Evolutionary conservation across 2,113 vertebrate species (phyloP), one percentile per base, ranked within the genome.

Genomic region (Nothocercus julius): DNA sequence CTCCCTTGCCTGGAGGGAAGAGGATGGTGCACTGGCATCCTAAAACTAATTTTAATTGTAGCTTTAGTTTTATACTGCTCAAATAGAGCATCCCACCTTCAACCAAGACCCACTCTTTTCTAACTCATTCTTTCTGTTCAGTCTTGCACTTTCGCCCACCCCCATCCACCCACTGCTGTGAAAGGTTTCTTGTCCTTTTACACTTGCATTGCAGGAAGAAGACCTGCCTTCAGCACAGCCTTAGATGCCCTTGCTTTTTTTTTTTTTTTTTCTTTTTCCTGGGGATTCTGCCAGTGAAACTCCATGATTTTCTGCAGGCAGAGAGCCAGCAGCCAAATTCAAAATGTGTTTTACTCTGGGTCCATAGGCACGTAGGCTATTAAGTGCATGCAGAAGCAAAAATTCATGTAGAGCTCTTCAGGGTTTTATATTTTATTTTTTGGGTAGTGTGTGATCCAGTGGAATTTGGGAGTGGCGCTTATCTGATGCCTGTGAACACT

Each of bases 251-350:
- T n/a, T n/a, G n/a, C n/a, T n/a, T 27, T 14, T 32, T 22, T 11
- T 49, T 22, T 49, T 49, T 49, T 82, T 42, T 76, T 17, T 10
- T 64, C 66, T 94, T 53, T 27, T 14, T 32, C 53, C 27, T 54
- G 27, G 94, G 92, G 49, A 51, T 80, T 91, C 70, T 92, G 91
- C 87, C 96, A 95, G 2, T 76, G 74, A 82, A 95, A 85, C 34
- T 95, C 84, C 62, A 62, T 87, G 24, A 87, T 91, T n/a, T 90
- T 68, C 51, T 87, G 6, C 74, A 96, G 91, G 36, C 77, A 73
- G 58, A 45, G 94, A 89, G 94, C 94, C 36, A 89, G 84, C 80
- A 85, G 91, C 87, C 91, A 95, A 87, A 59, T 93, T 93, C 86
- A 85, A 34, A 92, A 73, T 87, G 67, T 73, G 40, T 93, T 87